Base-by-base conservation (phyloP, 2,888 invertebrate genomes). In the Stramonita haemastoma region DNA sequence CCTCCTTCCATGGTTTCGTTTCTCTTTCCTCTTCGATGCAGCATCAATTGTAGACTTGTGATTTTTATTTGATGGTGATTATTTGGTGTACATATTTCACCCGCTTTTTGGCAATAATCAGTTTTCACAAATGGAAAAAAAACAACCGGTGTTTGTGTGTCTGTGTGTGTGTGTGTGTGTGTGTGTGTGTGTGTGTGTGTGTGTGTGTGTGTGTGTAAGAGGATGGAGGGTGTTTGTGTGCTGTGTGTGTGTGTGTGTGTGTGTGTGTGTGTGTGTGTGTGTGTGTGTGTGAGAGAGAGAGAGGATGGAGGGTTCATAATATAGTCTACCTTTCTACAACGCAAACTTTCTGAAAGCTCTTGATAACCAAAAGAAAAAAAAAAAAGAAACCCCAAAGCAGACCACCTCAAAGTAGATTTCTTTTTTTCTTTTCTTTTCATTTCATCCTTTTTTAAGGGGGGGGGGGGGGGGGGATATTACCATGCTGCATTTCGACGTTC, bases 101-200 rank as follows among this genome's bases (percentile, higher is more conserved):
- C 87, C 56, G 87, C 87, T 87, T 87, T 87, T 87, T 79, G 57
- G 79, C 87, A 87, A 87, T 87, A 87, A 87, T 73, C 79, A 87
- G 87, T 87, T 87, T 87, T 81, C 87, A 87, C 87, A 87, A 36
- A 73, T 73, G 73, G 26, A 87, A n/a, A 36, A n/a, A 56, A 56
- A 5, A 87, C 15, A 66, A 66, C 46, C 46, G 19, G 26, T 81
- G 81, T 81, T 22, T 46, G 36, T 81, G 81, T 81, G 11, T 11
- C 22, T n/a, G n/a, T 5, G 77, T 32, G 29, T 77, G 77, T 32
- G 29, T 77, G 77, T 32, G 32, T 77, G 77, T 32, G 29, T 77
- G 29, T 77, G 29, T 77, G 29, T 77, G 29, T 77, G 32, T 81
- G 15, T 1, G 19, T 81, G 81, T 36, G 81, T 81, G 81, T 81